Evolutionary conservation across 2,888 invertebrate species (phyloP), one percentile per base, ranked within the genome.

Genomic region (Trilocha varians): DNA sequence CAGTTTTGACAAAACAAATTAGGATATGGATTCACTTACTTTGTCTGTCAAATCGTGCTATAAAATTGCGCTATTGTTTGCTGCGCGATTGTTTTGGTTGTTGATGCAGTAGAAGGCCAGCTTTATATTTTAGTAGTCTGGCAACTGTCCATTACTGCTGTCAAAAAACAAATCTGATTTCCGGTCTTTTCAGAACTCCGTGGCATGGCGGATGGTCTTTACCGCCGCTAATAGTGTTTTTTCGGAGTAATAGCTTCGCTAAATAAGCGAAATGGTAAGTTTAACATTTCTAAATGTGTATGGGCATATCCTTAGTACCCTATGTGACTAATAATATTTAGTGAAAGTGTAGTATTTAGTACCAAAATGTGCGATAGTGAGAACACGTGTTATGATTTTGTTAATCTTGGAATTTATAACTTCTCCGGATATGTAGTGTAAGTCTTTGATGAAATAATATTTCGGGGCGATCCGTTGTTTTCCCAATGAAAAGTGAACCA

Each of bases 151-250:
- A 36, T 62, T 56, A 51, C 33, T 50, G 52, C 52, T 80, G 80
- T 77, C 78, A 80, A 59, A 68, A 53, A 60, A 55, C 46, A 33
- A 50, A 44, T 63, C 51, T 57, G 52, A 57, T 62, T 76, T 87
- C 84, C 85, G 84, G 84, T 79, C 85, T 79, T 85, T 86, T 83
- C 65, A 83, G 59, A 82, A 73, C 84, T 83, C 74, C 86, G 85
- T 85, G 86, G 85, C 86, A 85, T 85, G 86, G 85, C 83, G 83
- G 84, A 84, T 80, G 79, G 82, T 84, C 70, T 72, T 54, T 69
- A 66, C 76, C 78, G 62, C 78, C 80, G 77, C 66, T 47, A 55
- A 57, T 77, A 76, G 78, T 79, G 80, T 80, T 65, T 78, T 69
- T 59, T 71, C 65, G 77, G 80, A 80, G 80, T 69, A 79, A 65